Conservation (phyloP, 2,888 invertebrate species). For the Marasmarcha lunaedactyla region DNA sequence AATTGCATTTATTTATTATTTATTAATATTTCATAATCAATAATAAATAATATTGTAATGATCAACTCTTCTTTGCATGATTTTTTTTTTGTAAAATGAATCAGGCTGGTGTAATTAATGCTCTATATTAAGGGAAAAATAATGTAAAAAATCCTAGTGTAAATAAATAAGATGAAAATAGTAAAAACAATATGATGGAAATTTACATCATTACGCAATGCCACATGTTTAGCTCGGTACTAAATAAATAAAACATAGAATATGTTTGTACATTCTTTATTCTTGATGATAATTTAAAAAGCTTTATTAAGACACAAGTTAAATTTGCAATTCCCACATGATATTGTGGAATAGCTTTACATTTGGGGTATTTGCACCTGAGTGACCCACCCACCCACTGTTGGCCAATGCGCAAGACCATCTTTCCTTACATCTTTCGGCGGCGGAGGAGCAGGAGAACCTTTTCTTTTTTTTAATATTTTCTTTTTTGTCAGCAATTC, state of each 20-base stretch:
- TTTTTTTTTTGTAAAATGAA: conserved; percentile 21
- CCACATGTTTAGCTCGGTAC: conserved; percentile 18
- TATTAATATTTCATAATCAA: too few species aligned
- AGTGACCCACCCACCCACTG: conserved; percentile 29
- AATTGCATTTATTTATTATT: too few species aligned
- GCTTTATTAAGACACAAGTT: conserved; percentile 26
- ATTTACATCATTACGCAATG: conserved; percentile 21
- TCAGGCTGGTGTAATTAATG: conserved; percentile 21
- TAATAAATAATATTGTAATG: too few species aligned
- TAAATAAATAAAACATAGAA: conserved; percentile 18
- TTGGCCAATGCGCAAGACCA: conserved; percentile 32
- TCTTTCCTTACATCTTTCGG: conserved; percentile 31
- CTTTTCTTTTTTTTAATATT: conserved; percentile 20
- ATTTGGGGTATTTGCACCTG: conserved; percentile 30
- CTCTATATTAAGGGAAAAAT: conserved; percentile 26
- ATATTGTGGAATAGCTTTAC: conserved; percentile 30
- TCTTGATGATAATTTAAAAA: conserved; percentile 26
- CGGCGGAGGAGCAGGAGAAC: conserved; percentile 27
- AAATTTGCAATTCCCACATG: conserved; percentile 26
- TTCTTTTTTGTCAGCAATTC: conserved; percentile 24
- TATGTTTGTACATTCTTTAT: conserved; percentile 16
- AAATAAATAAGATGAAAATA: conserved; percentile 16
- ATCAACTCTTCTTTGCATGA: conserved; percentile 20
- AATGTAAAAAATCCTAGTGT: conserved; percentile 17
- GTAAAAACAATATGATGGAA: conserved; percentile 21